Base-by-base conservation (phyloP, 1,140 invertebrate genomes). In the Triops longicaudatus region DNA sequence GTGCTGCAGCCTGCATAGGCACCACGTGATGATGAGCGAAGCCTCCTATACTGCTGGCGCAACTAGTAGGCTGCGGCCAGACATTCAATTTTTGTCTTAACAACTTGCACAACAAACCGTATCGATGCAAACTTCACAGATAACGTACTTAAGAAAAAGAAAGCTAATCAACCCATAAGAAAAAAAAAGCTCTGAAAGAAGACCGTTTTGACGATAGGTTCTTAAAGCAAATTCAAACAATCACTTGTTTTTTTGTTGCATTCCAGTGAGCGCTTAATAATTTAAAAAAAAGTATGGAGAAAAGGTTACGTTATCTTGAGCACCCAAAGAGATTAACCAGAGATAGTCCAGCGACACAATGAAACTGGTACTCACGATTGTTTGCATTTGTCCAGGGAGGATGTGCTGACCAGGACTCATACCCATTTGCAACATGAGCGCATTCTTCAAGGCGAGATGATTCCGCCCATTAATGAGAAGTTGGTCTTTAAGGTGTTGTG, bases 401-500 rank as follows among this genome's bases (percentile, higher is more conserved):
- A 95, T 88, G 74, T 91, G 87, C 86, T 96, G 93, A 82, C 92
- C 81, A 79, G 92, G 92, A 81, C 92, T 90, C 80, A 96, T 88
- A 80, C 93, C 94, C 93, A 97, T 95, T 86, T 97, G 95, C 87
- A 96, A 94, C 90, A 97, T 94, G 80, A 97, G 88, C 78, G 94
- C 94, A 87, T 97, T 97, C 87, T 98, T 98, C 84, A 99, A 86
- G 79, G 97, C 97, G 85, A 99, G 89, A 88, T 99, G 98, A 88
- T 99, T 99, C 82, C 97, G 90, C 78, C 98, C 98, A 87, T 99
- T 99, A 89, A 99, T 98, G 84, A 99, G 88, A 83, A 99, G 89
- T 88, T 99, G 98, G 87, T 99, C 98, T 88, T 99, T 98, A 80
- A 99, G 89, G 86, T 99, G 98, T 85, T 99, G 97, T 80, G 98